Percentiles rank a stretch among this genome's conserved stretches.
Evolutionary conservation across 2,888 invertebrate species (phyloP).

Genomic region (Heliconius charithonia): DNA sequence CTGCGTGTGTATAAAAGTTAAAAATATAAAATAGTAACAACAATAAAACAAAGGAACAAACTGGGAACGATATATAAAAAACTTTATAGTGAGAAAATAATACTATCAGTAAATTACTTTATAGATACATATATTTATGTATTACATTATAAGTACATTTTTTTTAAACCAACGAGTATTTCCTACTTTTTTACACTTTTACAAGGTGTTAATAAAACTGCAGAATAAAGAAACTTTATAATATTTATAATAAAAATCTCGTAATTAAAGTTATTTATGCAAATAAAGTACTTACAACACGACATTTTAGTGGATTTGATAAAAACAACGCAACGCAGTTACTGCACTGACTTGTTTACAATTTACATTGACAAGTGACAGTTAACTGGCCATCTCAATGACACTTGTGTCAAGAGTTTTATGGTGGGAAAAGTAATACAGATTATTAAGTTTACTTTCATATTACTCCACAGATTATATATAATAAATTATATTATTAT

Average conservation of each 20-base stretch:
- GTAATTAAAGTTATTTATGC: background rate
- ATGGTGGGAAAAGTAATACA: slow-evolving; percentile 23
- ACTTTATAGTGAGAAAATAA: background rate
- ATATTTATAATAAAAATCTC: background rate
- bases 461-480: background rate
- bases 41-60: too few relatives aligned
- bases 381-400: background rate
- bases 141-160: background rate
- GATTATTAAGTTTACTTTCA: slow-evolving; percentile 15
- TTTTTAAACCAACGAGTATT: background rate
- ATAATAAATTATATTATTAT: background rate
- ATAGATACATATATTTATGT: background rate
- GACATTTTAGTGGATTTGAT: slow-evolving; percentile 1
- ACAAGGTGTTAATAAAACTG: background rate
- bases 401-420: slow-evolving; percentile 9
- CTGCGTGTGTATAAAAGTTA: too few relatives aligned
- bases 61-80: too few relatives aligned
- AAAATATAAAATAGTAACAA: too few relatives aligned
- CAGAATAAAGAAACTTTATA: background rate
- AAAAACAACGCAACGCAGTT: background rate
- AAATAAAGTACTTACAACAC: slow-evolving; percentile 24
- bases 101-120: background rate
- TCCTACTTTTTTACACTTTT: background rate
- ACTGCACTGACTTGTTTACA: slow-evolving; percentile 6
- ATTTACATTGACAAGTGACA: slow-evolving; percentile 20